Conservation (phyloP, 1,140 invertebrate species). For the Lasioglossum albipes region DNA sequence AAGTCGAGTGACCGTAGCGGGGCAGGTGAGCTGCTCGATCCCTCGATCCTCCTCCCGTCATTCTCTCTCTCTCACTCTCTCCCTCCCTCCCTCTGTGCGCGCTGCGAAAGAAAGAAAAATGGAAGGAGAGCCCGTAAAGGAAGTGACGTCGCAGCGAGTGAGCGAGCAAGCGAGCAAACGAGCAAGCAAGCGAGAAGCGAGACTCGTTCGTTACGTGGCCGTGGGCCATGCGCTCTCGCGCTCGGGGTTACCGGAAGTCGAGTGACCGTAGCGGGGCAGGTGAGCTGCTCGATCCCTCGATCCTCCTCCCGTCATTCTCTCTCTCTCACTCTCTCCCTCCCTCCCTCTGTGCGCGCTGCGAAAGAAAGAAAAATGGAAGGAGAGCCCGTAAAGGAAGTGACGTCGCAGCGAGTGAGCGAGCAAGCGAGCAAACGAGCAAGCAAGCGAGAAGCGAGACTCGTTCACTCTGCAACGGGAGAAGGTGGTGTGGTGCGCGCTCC, state of each 20-base stretch:
- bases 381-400: slow-evolving; percentile 48
- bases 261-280: slow-evolving; percentile 70
- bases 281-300: slow-evolving; percentile 51
- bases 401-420: slow-evolving; percentile 18
- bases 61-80: slow-evolving; percentile 27
- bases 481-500: slow-evolving; percentile 31
- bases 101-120: slow-evolving; percentile 1
- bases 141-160: slow-evolving; percentile 42
- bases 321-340: slow-evolving; percentile 13
- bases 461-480: slow-evolving; percentile 33
- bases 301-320: slow-evolving; percentile 13
- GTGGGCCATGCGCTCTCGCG: slow-evolving; percentile 57
- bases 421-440: neutral
- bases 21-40: slow-evolving; percentile 57
- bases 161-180: too few relatives aligned
- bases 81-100: neutral
- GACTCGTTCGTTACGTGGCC: slow-evolving; percentile 56
- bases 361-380: slow-evolving; percentile 10
- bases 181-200: too few relatives aligned
- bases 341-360: neutral
- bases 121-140: slow-evolving; percentile 32
- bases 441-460: slow-evolving; percentile 17
- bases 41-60: neutral
- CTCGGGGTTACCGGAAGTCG: slow-evolving; percentile 72
- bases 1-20: slow-evolving; percentile 73